Evolutionary conservation across 2,888 invertebrate genomes (phyloP).

Genomic region (Trichopoda pennipes): DNA sequence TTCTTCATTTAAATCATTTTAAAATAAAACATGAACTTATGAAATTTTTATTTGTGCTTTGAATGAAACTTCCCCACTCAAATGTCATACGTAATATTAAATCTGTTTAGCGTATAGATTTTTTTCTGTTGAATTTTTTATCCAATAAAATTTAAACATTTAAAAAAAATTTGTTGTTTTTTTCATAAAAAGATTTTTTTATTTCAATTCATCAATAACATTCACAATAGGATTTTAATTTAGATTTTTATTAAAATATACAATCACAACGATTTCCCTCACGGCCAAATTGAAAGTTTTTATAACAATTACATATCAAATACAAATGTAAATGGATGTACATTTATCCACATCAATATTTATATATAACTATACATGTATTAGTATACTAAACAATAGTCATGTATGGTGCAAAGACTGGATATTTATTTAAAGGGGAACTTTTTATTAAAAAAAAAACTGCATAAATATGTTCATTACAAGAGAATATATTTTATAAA

Average conservation of each 20-base stretch:
- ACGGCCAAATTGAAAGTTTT: constrained; percentile 50
- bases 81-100: constrained; percentile 21
- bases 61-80: background rate
- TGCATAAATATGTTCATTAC: constrained; percentile 10
- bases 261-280: constrained; percentile 51
- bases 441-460: constrained; percentile 19
- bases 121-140: constrained; percentile 3
- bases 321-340: constrained; percentile 9
- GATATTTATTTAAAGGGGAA: constrained; percentile 28
- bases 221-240: constrained; percentile 58
- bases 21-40: too few relatives aligned
- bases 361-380: background rate
- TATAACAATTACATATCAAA: constrained; percentile 45
- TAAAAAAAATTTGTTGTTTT: background rate
- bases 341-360: background rate
- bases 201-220: constrained; percentile 54
- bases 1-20: too few relatives aligned
- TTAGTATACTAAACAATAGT: background rate
- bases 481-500: background rate
- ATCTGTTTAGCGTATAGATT: constrained; percentile 33
- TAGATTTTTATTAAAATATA: constrained; percentile 55
- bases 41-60: too few relatives aligned
- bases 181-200: constrained; percentile 11
- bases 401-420: background rate
- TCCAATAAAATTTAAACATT: constrained; percentile 38